phyloP scores from a whole-genome alignment of 2,888 invertebrate species.

The Cerceris ruficornis region DNA sequence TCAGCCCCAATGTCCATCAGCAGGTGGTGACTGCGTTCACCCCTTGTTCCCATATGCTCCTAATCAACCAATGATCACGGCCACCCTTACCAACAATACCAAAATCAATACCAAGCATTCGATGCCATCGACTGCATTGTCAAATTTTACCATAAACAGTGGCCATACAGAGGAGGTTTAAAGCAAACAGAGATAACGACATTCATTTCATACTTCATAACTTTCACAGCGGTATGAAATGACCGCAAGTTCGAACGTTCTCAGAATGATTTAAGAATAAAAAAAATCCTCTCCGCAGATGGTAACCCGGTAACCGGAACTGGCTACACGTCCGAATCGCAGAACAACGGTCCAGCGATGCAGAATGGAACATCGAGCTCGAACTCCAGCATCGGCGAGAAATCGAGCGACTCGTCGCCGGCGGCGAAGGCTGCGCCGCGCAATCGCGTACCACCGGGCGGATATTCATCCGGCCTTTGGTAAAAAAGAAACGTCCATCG shows the following conservation, averaged over 20 bases:
- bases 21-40: too few species aligned
- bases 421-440: conserved; percentile 73
- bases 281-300: conserved; percentile 75
- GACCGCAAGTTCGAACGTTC: not conserved
- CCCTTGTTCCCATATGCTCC: too few species aligned
- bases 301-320: conserved; percentile 84
- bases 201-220: too few species aligned
- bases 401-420: conserved; percentile 76
- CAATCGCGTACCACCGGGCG: conserved; percentile 87
- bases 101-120: too few species aligned
- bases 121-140: too few species aligned
- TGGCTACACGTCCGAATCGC: conserved; percentile 80
- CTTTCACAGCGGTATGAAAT: not conserved
- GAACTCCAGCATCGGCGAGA: conserved; percentile 75
- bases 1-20: too few species aligned
- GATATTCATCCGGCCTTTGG: conserved; percentile 88
- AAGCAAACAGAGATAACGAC: too few species aligned
- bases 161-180: too few species aligned
- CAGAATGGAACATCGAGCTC: conserved; percentile 83
- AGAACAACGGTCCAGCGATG: conserved; percentile 67
- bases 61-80: too few species aligned
- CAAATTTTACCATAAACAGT: too few species aligned
- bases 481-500: conserved; percentile 79
- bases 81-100: too few species aligned
- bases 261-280: not conserved